A percentile compares a stretch with the other conserved stretches of the same genome.
These are phyloP conservation scores for Mesorhabditis sp. DNA, from an alignment of 2,888 invertebrate genomes.

Conservation along the genomic window DNA sequence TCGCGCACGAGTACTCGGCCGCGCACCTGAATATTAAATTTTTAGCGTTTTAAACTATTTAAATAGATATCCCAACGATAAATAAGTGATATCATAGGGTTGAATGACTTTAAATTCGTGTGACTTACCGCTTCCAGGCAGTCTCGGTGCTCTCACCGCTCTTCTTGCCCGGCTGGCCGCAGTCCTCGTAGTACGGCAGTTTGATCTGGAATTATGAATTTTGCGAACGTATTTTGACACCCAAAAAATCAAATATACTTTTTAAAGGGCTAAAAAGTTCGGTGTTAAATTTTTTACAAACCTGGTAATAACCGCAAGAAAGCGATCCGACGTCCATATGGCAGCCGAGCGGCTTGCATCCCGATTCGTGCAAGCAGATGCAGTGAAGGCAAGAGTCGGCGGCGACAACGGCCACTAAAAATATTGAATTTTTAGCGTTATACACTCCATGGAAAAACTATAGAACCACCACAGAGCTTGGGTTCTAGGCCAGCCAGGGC, in stretches of 20 bases:
- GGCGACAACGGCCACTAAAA: slow-evolving; percentile 26
- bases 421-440: background rate
- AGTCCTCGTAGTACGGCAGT: slow-evolving; percentile 55
- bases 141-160: slow-evolving; percentile 24
- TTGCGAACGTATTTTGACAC: too few relatives aligned
- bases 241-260: too few relatives aligned
- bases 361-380: slow-evolving; percentile 45
- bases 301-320: slow-evolving; percentile 49
- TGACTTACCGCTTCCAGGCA: slow-evolving; percentile 37
- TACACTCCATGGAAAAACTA: too few relatives aligned
- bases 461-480: too few relatives aligned
- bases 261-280: background rate
- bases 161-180: slow-evolving; percentile 30
- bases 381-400: slow-evolving; percentile 36
- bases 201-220: slow-evolving; percentile 53
- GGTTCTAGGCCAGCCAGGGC: too few relatives aligned
- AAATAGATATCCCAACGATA: too few relatives aligned
- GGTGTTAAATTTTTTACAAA: slow-evolving; percentile 15
- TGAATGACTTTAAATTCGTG: too few relatives aligned
- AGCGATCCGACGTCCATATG: slow-evolving; percentile 48
- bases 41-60: background rate
- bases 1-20: slow-evolving; percentile 26
- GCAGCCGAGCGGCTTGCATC: slow-evolving; percentile 48
- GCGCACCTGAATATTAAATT: slow-evolving; percentile 15
- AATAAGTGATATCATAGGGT: too few relatives aligned